phyloP scores from a whole-genome alignment of 2,888 invertebrate species.

The Macroteleia sp. region DNA sequence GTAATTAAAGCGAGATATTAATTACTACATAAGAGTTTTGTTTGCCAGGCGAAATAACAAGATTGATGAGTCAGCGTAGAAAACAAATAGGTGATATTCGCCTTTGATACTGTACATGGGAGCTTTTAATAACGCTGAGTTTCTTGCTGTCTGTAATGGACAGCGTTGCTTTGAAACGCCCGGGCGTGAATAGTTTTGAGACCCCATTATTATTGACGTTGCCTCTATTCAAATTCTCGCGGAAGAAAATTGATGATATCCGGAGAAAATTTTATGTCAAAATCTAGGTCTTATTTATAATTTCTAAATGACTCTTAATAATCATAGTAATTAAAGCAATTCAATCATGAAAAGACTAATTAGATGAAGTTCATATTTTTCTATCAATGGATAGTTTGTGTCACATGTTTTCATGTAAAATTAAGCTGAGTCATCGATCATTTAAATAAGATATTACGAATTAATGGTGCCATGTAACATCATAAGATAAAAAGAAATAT shows the following conservation, averaged over 20 bases:
- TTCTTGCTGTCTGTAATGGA: constrained; percentile 60
- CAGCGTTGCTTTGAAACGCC: constrained; percentile 44
- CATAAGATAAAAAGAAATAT: too few relatives aligned
- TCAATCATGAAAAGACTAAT: too few relatives aligned
- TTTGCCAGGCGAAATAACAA: constrained; percentile 59
- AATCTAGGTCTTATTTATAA: constrained; percentile 23
- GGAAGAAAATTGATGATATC: constrained; percentile 37
- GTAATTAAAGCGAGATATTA: constrained; percentile 74
- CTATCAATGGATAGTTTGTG: too few relatives aligned
- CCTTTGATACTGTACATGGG: constrained; percentile 59
- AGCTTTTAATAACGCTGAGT: constrained; percentile 59
- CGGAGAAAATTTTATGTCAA: constrained; percentile 1
- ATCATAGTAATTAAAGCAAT: too few relatives aligned
- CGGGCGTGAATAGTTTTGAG: constrained; percentile 48
- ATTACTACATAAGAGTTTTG: constrained; percentile 64
- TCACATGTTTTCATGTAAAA: too few relatives aligned
- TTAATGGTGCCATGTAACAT: too few relatives aligned
- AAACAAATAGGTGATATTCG: constrained; percentile 66
- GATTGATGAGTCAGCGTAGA: constrained; percentile 69
- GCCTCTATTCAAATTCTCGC: constrained; percentile 10
- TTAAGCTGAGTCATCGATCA: too few relatives aligned
- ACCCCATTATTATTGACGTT: constrained; percentile 52
- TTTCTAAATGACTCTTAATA: too few relatives aligned
- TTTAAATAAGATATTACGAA: too few relatives aligned
- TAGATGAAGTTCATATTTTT: too few relatives aligned